These are phyloP conservation scores for Brenthis hecate DNA, from an alignment of 2,888 invertebrate species.

Conservation along the genomic window DNA sequence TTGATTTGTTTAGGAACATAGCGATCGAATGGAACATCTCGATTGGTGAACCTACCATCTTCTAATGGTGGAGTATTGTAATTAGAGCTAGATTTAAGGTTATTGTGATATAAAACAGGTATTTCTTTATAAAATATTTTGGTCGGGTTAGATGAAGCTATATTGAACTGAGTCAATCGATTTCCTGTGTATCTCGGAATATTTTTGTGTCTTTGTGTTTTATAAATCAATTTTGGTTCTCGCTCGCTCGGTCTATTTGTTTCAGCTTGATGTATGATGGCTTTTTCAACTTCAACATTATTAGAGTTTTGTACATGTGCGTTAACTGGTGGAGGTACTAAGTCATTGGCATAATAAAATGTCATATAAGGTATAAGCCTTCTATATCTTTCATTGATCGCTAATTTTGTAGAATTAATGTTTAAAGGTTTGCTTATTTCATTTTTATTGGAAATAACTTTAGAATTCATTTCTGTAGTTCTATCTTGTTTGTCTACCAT, in stretches of 20 bases:
- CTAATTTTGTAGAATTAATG: constrained; percentile 64
- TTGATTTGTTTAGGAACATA: constrained; percentile 57
- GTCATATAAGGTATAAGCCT: constrained; percentile 92
- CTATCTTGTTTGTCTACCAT: constrained; percentile 62
- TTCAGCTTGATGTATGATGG: constrained; percentile 64
- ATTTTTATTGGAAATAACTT: constrained; percentile 20
- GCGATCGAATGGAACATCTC: constrained; percentile 55
- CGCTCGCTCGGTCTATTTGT: constrained; percentile 52
- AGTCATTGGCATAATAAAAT: constrained; percentile 87
- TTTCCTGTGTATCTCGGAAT: constrained; percentile 77
- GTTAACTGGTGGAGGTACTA: constrained; percentile 68
- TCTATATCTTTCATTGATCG: constrained; percentile 86
- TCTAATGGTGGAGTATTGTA: constrained; percentile 56
- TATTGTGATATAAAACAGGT: constrained; percentile 53
- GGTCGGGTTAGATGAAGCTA: constrained; percentile 73
- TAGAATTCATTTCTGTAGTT: constrained; percentile 55
- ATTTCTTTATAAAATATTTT: constrained; percentile 68
- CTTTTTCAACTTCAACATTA: constrained; percentile 71
- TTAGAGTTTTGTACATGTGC: constrained; percentile 49
- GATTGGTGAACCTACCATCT: constrained; percentile 47
- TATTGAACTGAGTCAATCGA: constrained; percentile 72
- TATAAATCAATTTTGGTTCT: constrained; percentile 64
- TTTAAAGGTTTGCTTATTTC: constrained; percentile 33
- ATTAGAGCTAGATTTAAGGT: constrained; percentile 53
- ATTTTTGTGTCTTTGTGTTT: constrained; percentile 54